Evolutionary conservation across 2,888 invertebrate genomes (phyloP), one percentile per base, ranked within the genome.

Genomic region (Ditula angustiorana): DNA sequence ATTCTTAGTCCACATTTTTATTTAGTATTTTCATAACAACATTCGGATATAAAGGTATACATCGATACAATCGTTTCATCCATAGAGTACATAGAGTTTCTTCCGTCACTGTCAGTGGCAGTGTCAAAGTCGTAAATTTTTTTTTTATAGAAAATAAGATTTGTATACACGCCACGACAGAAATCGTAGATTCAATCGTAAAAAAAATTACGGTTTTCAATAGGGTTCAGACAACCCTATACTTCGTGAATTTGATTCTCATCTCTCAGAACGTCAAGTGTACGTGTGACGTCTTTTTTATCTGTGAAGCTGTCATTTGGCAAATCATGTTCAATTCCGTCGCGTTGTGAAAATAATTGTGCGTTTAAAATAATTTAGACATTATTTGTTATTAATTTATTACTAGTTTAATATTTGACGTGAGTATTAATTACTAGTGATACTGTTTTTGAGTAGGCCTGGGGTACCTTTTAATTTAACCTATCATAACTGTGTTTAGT

Each of bases 311-410:
- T 78, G 76, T 78, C 80, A 79, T 83, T 82, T 78, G 75, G 82
- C 81, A 82, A 86, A 87, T 87, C 83, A 81, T 79, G 83, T 82
- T 81, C 71, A 75, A 69, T 74, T 77, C 69, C 78, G 67, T 74
- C 69, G 74, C 70, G 71, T 76, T 77, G 76, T 76, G 72, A 66
- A 65, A 64, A 60, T 59, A 67, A 67, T 70, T 69, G 71, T 69
- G 62, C 63, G 61, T 67, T 71, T 66, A 58, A 69, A 67, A 46
- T 67, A 61, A 61, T 57, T 60, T 64, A 57, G 41, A 56, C 30
- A 44, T 66, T 66, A 61, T 41, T 61, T 52, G 56, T 64, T 65
- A 53, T 57, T 63, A 57, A 63, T 52, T 64, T 64, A 59, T 58
- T 53, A 46, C 35, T 53, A 47, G 26, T 58, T 63, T 61, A 37